A percentile compares a stretch with the other conserved stretches of the same genome.
phyloP scores from a whole-genome alignment of 2,888 invertebrate genomes.

The Reticulitermes lucifugus region DNA sequence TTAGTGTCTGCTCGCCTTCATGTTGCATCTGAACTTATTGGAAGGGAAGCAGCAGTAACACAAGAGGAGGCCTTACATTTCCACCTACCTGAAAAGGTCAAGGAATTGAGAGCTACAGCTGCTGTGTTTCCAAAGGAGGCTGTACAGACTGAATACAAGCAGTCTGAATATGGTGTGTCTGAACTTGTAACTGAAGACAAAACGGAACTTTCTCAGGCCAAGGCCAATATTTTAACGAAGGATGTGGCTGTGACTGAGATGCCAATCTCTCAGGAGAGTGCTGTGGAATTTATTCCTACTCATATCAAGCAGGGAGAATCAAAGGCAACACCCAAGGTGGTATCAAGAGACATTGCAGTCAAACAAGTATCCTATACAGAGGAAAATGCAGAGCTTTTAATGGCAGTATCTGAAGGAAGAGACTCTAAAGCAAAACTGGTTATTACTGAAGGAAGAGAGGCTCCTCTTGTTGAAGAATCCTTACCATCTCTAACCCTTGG shows the following conservation, averaged over 20 bases:
- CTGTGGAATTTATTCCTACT: background rate
- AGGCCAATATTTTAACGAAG: background rate
- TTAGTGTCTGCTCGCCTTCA: background rate
- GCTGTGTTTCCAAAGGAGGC: background rate
- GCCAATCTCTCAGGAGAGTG: background rate
- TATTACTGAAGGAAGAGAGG: conserved; percentile 9
- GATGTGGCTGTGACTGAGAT: background rate
- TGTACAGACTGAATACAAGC: background rate
- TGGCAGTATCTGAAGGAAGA: background rate
- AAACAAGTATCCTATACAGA: conserved; percentile 32
- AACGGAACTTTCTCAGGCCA: background rate
- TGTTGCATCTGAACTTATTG: background rate
- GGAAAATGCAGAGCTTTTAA: conserved; percentile 1
- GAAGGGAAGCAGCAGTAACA: background rate
- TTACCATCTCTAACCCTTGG: conserved; percentile 16
- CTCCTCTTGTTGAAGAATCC: conserved; percentile 40
- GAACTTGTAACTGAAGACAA: background rate
- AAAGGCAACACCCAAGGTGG: background rate
- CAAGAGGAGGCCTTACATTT: background rate
- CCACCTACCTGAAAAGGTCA: background rate
- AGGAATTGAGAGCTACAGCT: background rate
- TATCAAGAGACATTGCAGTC: conserved; percentile 36
- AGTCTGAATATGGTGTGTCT: background rate
- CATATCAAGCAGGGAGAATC: background rate
- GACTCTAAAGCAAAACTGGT: background rate